phyloP scores from a whole-genome alignment of 1,140 invertebrate species.

The Magallana angulata region DNA sequence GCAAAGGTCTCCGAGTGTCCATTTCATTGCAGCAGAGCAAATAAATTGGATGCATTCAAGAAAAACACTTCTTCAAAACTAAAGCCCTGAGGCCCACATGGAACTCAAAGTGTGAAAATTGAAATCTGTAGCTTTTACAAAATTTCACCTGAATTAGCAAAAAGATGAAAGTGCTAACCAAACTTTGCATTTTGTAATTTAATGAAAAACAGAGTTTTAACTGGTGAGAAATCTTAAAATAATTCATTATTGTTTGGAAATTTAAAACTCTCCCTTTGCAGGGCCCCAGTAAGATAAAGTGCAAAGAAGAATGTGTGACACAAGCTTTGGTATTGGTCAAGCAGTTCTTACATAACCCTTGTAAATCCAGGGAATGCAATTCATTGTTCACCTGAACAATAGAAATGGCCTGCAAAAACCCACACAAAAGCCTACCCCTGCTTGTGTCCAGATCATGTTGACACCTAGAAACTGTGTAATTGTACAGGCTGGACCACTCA shows the following conservation, averaged over 20 bases:
- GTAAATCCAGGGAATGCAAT: conserved; percentile 32
- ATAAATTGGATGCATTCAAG: conserved; percentile 1
- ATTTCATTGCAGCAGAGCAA: not conserved
- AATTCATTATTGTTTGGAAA: not conserved
- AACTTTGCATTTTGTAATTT: not conserved
- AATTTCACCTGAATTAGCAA: not conserved
- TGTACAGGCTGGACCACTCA: not conserved
- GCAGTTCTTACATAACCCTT: conserved; percentile 24
- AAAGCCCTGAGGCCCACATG: not conserved
- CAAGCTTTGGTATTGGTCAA: conserved; percentile 37
- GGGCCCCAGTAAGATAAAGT: conserved; percentile 13
- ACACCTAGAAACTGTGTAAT: conserved; percentile 16
- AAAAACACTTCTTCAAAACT: conserved; percentile 16
- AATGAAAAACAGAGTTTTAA: not conserved
- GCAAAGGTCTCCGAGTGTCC: not conserved
- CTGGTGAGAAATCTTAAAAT: not conserved
- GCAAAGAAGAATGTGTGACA: conserved; percentile 37
- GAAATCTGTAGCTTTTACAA: not conserved
- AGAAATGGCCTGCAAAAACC: conserved; percentile 28
- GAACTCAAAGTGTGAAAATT: not conserved
- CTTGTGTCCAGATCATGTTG: conserved; percentile 1
- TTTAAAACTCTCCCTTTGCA: not conserved
- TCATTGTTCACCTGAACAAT: conserved; percentile 24
- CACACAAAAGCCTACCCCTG: conserved; percentile 25
- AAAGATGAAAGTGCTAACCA: not conserved